Conservation (phyloP, 2,113 vertebrate genomes). For the Thomomys bottae region DNA sequence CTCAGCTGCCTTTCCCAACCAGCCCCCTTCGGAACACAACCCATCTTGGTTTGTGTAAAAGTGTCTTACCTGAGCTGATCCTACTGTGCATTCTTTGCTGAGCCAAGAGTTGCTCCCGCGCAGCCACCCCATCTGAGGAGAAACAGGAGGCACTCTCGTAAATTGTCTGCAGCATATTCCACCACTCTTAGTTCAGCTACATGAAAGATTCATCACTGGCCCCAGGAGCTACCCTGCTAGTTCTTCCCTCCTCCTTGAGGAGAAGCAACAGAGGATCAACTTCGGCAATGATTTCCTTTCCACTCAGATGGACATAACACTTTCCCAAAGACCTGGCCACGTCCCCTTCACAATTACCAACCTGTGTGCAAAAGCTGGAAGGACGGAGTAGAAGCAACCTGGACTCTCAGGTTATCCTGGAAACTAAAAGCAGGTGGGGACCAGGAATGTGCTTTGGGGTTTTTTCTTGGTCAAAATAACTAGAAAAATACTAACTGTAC, state of each 20-base stretch:
- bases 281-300: constrained; percentile 83
- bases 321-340: constrained; percentile 61
- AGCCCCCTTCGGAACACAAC: constrained; percentile 41
- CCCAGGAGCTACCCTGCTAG: constrained; percentile 87
- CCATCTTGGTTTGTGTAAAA: not conserved
- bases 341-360: constrained; percentile 61
- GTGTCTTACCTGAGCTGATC: constrained; percentile 96
- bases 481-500: constrained; percentile 73
- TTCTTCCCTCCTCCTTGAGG: constrained; percentile 87
- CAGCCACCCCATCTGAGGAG: constrained; percentile 95
- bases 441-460: constrained; percentile 76
- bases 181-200: constrained; percentile 93
- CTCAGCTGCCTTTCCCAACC: constrained; percentile 40
- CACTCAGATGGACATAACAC: constrained; percentile 69
- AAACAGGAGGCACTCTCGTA: constrained; percentile 99
- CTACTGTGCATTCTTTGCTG: constrained; percentile 96
- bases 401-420: constrained; percentile 75
- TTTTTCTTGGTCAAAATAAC: constrained; percentile 75
- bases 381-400: constrained; percentile 59
- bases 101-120: constrained; percentile 91
- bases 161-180: constrained; percentile 99
- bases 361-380: constrained; percentile 66
- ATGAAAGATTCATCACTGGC: constrained; percentile 88
- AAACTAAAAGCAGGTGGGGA: constrained; percentile 86
- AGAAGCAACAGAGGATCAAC: constrained; percentile 62